Conservation (phyloP, 2,888 invertebrate species). For the Drosophila putrida region DNA sequence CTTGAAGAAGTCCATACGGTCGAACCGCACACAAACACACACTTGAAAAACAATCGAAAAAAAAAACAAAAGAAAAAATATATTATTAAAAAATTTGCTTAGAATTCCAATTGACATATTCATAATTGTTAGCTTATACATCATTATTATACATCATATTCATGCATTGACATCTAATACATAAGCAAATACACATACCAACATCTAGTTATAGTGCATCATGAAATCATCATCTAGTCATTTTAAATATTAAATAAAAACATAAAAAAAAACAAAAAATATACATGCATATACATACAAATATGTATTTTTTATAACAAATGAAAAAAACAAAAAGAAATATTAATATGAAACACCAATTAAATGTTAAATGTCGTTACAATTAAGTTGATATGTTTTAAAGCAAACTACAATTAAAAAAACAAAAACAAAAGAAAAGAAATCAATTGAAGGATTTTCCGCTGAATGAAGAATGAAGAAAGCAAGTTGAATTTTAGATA, state of each 20-base stretch:
- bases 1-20: constrained; percentile 76
- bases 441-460: constrained; percentile 44
- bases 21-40: constrained; percentile 71
- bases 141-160: constrained; percentile 49
- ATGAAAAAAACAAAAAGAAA: constrained; percentile 14
- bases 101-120: constrained; percentile 59
- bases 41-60: constrained; percentile 22
- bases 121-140: constrained; percentile 71
- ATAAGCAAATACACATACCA: constrained; percentile 46
- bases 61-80: constrained; percentile 11
- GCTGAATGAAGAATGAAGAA: constrained; percentile 38
- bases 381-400: constrained; percentile 80
- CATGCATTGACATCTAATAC: constrained; percentile 64
- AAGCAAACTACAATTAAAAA: constrained; percentile 38
- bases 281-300: constrained; percentile 26
- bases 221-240: constrained; percentile 76
- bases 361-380: constrained; percentile 78
- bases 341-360: constrained; percentile 63
- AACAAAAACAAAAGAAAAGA: too few species aligned
- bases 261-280: background rate
- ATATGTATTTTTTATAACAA: constrained; percentile 71
- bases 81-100: constrained; percentile 36
- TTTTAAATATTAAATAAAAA: constrained; percentile 48
- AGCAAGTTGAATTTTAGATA: constrained; percentile 48
- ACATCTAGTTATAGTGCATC: constrained; percentile 45